Conservation (phyloP, 2,113 vertebrate species). For the Nannobrachium achirus region DNA sequence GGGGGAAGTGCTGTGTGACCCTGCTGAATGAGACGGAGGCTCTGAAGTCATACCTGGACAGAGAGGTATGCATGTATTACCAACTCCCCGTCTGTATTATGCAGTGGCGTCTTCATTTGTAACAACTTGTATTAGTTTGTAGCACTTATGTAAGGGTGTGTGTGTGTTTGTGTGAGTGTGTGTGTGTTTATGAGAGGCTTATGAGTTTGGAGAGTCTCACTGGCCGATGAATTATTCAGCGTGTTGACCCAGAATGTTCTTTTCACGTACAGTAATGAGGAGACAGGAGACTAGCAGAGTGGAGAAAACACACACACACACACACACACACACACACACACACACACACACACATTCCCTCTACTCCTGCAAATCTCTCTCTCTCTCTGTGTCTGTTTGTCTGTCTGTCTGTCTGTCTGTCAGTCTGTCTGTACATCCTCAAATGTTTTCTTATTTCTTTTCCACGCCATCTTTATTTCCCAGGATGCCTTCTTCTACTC, state of each 20-base stretch:
- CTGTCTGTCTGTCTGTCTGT: conserved; percentile 29
- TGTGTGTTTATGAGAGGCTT: conserved; percentile 1
- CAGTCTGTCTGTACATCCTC: not conserved
- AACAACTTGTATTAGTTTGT: too few species aligned
- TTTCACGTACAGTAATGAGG: conserved; percentile 77
- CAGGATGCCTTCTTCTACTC: conserved; percentile 99
- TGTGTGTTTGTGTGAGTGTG: conserved; percentile 10
- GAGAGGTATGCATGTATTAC: conserved; percentile 84
- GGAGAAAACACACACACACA: conserved; percentile 22
- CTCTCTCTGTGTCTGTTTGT: conserved; percentile 34
- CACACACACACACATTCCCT: conserved; percentile 12
- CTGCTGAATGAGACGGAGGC: conserved; percentile 97
- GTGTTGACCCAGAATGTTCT: conserved; percentile 81
- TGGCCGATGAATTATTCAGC: conserved; percentile 80
- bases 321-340: conserved; percentile 2
- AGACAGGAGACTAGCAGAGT: conserved; percentile 69
- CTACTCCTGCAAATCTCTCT: conserved; percentile 17
- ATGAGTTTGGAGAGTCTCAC: conserved; percentile 55
- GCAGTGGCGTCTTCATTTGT: too few species aligned
- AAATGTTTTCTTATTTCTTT: conserved; percentile 2
- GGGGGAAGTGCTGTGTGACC: conserved; percentile 98
- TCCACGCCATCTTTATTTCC: conserved; percentile 50
- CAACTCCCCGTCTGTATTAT: too few species aligned
- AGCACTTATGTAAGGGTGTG: not conserved
- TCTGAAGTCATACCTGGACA: conserved; percentile 94